Percentiles rank a stretch among this genome's conserved stretches.
Conservation (phyloP, 1,140 invertebrate genomes). For the Daktulosphaira vitifoliae region DNA sequence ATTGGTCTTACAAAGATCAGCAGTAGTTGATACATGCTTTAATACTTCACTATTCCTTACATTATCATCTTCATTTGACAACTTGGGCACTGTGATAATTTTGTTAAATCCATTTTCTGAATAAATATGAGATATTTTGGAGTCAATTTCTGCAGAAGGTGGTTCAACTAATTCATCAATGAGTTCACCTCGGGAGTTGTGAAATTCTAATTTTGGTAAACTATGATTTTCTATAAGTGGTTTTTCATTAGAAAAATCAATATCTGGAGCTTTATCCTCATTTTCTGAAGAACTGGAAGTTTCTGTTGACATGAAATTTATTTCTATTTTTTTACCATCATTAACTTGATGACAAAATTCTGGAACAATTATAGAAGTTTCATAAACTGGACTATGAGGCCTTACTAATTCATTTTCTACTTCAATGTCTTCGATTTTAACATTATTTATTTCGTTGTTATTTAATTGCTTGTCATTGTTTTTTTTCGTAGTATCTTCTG, state of each 20-base stretch:
- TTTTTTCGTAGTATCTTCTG: conserved; percentile 56
- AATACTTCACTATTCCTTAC: conserved; percentile 15
- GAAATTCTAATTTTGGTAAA: conserved; percentile 54
- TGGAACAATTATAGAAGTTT: conserved; percentile 55
- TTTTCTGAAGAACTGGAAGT: not conserved
- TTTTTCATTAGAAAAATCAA: conserved; percentile 20
- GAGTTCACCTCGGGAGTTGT: conserved; percentile 55
- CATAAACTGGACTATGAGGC: conserved; percentile 51
- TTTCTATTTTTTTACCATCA: conserved; percentile 33
- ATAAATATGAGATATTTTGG: conserved; percentile 1
- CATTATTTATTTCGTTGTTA: conserved; percentile 29
- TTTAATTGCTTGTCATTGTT: conserved; percentile 41
- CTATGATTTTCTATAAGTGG: conserved; percentile 26
- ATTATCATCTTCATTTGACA: not conserved
- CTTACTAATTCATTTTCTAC: conserved; percentile 45
- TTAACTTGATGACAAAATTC: conserved; percentile 47
- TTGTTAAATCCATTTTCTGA: conserved; percentile 34
- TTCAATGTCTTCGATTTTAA: conserved; percentile 33
- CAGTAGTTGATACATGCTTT: conserved; percentile 36
- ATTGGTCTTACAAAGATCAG: conserved; percentile 33
- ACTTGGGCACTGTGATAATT: conserved; percentile 38
- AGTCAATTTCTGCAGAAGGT: conserved; percentile 11
- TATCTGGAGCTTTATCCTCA: conserved; percentile 43
- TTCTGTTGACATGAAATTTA: conserved; percentile 31
- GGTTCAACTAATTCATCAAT: conserved; percentile 49